phyloP scores from a whole-genome alignment of 1,140 invertebrate genomes.

The Chironomus striatipennis region DNA sequence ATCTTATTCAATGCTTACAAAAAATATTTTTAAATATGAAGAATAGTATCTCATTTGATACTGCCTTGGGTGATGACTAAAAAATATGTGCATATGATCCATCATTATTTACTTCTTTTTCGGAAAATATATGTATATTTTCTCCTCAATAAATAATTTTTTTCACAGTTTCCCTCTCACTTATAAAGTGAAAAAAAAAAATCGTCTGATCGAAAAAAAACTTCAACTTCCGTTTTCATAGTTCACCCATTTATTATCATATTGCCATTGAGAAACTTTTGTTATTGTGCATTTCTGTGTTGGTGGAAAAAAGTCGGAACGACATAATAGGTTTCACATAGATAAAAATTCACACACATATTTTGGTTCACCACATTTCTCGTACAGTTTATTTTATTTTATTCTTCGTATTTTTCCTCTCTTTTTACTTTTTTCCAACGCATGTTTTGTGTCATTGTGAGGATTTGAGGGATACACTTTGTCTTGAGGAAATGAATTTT shows the following conservation, averaged over 20 bases:
- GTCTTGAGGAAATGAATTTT: too few relatives aligned
- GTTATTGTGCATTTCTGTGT: slow-evolving; percentile 21
- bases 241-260: slow-evolving; percentile 17
- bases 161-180: not conserved
- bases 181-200: not conserved
- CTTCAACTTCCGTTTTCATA: slow-evolving; percentile 10
- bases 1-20: not conserved
- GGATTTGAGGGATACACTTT: too few relatives aligned
- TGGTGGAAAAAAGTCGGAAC: not conserved
- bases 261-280: not conserved
- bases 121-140: not conserved
- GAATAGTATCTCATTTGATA: not conserved
- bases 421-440: too few relatives aligned
- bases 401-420: too few relatives aligned
- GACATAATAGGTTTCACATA: slow-evolving; percentile 18
- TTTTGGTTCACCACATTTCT: slow-evolving; percentile 17
- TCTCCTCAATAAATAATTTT: slow-evolving; percentile 6
- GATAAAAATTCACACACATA: slow-evolving; percentile 17
- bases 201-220: slow-evolving; percentile 18
- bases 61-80: not conserved
- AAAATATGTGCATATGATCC: slow-evolving; percentile 17
- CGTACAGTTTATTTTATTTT: not conserved
- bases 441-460: too few relatives aligned
- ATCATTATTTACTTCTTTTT: slow-evolving; percentile 16
- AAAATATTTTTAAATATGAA: not conserved